These are phyloP conservation scores for Argyresthia goedartella DNA, from an alignment of 2,888 invertebrate genomes.

Conservation along the genomic window DNA sequence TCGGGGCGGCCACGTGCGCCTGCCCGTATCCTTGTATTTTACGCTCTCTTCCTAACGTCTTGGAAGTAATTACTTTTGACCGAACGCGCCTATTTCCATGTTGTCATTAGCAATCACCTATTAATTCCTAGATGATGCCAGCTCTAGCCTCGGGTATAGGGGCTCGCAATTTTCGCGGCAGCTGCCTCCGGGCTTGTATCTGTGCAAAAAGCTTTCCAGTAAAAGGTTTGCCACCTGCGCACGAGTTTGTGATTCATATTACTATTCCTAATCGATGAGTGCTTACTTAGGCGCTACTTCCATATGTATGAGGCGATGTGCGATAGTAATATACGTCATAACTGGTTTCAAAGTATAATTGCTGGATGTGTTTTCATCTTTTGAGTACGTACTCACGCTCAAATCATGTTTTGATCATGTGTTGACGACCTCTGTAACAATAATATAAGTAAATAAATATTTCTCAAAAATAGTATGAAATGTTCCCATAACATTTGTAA, in stretches of 20 bases:
- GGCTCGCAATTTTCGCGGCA: conserved; percentile 64
- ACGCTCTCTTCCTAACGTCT: conserved; percentile 40
- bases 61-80: conserved; percentile 46
- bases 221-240: conserved; percentile 58
- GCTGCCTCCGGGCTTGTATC: conserved; percentile 36
- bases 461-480: no score
- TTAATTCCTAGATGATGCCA: conserved; percentile 63
- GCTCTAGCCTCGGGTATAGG: conserved; percentile 36
- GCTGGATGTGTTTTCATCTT: no score
- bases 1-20: conserved; percentile 34
- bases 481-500: no score
- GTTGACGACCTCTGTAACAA: no score
- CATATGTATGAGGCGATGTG: no score
- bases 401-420: no score
- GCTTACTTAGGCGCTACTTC: no score
- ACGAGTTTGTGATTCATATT: conserved; percentile 24
- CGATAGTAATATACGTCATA: no score
- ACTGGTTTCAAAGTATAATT: no score
- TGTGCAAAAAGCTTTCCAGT: conserved; percentile 58
- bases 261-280: conserved; percentile 9
- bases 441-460: no score
- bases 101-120: conserved; percentile 63
- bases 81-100: conserved; percentile 59
- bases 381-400: no score
- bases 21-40: conserved; percentile 47